Evolutionary conservation across 2,113 vertebrate species (phyloP).

Genomic region (Tiliqua scincoides): DNA sequence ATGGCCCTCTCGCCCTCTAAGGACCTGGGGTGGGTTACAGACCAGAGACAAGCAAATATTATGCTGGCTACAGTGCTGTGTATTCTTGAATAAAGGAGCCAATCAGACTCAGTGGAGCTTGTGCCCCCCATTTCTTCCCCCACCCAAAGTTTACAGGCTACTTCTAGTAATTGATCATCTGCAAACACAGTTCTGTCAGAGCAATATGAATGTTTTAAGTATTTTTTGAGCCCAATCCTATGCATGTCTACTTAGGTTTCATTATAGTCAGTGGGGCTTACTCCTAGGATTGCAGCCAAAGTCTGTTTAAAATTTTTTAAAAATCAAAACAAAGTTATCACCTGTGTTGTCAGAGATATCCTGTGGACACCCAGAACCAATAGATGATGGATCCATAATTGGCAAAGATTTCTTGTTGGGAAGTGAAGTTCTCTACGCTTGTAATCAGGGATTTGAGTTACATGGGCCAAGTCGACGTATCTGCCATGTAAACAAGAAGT

Average conservation of each 20-base stretch:
- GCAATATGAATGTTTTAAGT: neutral
- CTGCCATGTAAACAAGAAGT: conserved; percentile 71
- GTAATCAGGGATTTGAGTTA: conserved; percentile 70
- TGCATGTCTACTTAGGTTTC: no score
- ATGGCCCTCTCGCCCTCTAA: no score
- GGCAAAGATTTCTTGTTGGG: conserved; percentile 61
- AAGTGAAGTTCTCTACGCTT: conserved; percentile 70
- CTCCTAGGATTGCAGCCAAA: no score
- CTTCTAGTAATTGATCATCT: neutral
- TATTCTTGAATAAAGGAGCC: neutral
- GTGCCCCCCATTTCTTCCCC: no score
- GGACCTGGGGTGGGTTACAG: no score
- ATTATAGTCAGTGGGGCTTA: no score
- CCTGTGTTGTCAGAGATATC: conserved; percentile 56
- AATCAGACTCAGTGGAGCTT: no score
- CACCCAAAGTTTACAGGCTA: neutral
- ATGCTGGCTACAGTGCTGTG: neutral
- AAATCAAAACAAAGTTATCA: conserved; percentile 11
- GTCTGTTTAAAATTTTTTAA: neutral
- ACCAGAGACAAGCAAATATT: neutral
- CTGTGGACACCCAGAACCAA: conserved; percentile 56
- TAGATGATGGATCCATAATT: conserved; percentile 67
- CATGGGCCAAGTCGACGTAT: conserved; percentile 70
- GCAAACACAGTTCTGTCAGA: neutral
- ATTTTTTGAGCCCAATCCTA: no score